phyloP scores from a whole-genome alignment of 2,888 invertebrate genomes.

The Elaeidobius kamerunicus region DNA sequence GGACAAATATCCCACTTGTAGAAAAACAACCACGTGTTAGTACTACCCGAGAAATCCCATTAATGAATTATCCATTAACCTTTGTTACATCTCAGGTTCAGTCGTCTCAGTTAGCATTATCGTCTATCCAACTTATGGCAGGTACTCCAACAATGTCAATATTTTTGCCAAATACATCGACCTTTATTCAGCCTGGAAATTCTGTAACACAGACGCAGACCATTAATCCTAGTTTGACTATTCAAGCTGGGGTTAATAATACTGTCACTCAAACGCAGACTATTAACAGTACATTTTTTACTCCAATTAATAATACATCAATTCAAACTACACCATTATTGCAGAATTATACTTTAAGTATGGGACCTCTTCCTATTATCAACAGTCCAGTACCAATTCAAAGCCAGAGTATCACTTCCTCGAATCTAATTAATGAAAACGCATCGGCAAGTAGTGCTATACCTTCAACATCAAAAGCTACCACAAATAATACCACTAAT shows the following conservation, averaged over 20 bases:
- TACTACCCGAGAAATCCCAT: background rate
- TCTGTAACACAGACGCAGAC: no score
- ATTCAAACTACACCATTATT: conserved; percentile 10
- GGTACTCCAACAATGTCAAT: conserved; percentile 17
- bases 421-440: no score
- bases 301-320: conserved; percentile 2
- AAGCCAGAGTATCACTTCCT: no score
- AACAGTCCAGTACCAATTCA: conserved; percentile 5
- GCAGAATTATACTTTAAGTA: conserved; percentile 20
- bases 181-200: no score
- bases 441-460: no score
- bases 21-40: background rate
- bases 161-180: conserved; percentile 11
- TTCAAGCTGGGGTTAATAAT: conserved; percentile 4
- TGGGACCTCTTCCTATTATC: conserved; percentile 13
- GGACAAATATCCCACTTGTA: conserved; percentile 26
- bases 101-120: conserved; percentile 11
- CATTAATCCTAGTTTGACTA: conserved; percentile 1
- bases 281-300: conserved; percentile 9
- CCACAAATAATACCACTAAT: background rate
- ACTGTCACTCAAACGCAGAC: conserved; percentile 1
- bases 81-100: conserved; percentile 17
- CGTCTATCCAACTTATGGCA: conserved; percentile 20
- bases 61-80: conserved; percentile 11
- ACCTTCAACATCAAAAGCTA: background rate